Evolutionary conservation across 2,113 vertebrate species (phyloP).

Genomic region (Phocoena sinus): DNA sequence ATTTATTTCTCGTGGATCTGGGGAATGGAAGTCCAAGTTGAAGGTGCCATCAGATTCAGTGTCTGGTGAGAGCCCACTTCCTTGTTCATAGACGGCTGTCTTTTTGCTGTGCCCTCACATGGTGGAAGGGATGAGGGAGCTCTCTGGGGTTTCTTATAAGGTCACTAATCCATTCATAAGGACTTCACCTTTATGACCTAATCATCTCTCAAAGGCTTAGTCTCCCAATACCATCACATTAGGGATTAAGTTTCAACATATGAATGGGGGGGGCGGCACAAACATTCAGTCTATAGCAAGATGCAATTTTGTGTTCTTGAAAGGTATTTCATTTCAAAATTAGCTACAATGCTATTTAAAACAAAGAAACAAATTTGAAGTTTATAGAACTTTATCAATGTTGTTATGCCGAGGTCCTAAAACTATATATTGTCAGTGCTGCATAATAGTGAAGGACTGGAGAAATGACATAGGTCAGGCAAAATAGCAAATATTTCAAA

Average conservation of each 20-base stretch:
- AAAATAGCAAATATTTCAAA: neutral
- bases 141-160: neutral
- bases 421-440: neutral
- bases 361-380: neutral
- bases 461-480: neutral
- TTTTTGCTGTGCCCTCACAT: neutral
- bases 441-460: neutral
- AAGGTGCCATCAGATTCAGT: neutral
- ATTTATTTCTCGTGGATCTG: neutral
- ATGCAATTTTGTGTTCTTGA: neutral
- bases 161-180: neutral
- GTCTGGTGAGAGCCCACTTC: neutral
- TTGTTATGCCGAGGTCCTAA: neutral
- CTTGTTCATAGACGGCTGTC: neutral
- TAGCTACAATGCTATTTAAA: neutral
- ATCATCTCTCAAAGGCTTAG: neutral
- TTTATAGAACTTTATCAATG: neutral
- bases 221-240: neutral
- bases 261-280: neutral
- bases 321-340: neutral
- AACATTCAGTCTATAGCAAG: neutral
- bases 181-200: neutral
- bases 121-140: neutral
- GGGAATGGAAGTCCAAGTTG: neutral
- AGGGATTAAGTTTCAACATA: neutral